Base-by-base conservation (phyloP, 2,113 vertebrate genomes). In the Numida meleagris region DNA sequence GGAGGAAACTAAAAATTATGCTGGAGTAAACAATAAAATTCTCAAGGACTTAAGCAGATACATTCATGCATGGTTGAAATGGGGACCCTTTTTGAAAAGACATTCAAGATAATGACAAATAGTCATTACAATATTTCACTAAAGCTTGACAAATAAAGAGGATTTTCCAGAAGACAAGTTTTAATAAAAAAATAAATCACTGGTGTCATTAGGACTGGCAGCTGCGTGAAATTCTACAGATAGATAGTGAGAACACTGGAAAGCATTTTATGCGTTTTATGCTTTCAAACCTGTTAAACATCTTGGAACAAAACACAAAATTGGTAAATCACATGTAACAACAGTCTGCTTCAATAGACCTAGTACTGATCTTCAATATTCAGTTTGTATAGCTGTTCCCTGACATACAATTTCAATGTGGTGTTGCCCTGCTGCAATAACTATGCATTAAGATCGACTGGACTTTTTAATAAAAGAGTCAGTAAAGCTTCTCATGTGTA, bases 1-100 rank as follows among this genome's bases (percentile, higher is more conserved):
- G 23, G n/a, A 96, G 84, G 27, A 5, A 86, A 10, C 12, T 68
- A 68, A 93, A 86, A 84, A 33, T 82, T 57, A 20, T 88, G 4
- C 12, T 81, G 29, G 18, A 58, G 8, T 68, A n/a, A n/a, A 34
- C 36, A 55, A 9, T n/a, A 95, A 50, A 76, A 66, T 70, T 88
- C 12, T 62, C 29, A 33, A 23, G 25, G 25, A 72, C 24, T 86
- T 83, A 65, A 77, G 33, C n/a, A 57, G 50, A 58, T 50, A 19
- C 8, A 33, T 53, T 76, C 53, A 40, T 36, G 27, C 3, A 62
- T 5, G 5, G 29, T 12, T 68, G 31, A 66, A 70, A 62, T 29
- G 0, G 27, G 57, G 58, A 43, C 4, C 2, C 8, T 12, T 63
- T 77, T 70, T 59, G 6, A 53, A 55, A 88, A 85, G 10, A 86